Evolutionary conservation across 2,888 invertebrate genomes (phyloP).

Genomic region (Epistrophella euchroma): DNA sequence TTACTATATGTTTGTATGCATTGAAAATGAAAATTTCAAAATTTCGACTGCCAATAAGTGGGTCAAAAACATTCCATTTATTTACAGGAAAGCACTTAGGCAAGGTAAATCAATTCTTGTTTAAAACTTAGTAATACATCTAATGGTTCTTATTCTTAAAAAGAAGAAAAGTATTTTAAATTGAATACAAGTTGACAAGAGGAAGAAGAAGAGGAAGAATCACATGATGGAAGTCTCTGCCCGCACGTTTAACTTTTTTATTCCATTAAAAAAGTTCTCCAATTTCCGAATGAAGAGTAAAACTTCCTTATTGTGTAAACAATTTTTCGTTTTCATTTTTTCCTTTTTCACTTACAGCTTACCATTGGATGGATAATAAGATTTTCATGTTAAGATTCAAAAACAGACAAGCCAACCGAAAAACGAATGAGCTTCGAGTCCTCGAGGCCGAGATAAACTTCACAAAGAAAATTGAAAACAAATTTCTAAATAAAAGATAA

Average conservation of each 20-base stretch:
- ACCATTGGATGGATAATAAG: conserved; percentile 67
- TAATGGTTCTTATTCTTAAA: conserved; percentile 26
- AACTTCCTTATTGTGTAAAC: conserved; percentile 73
- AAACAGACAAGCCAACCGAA: conserved; percentile 62
- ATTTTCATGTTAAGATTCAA: conserved; percentile 71
- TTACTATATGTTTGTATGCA: neutral
- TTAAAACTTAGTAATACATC: conserved; percentile 32
- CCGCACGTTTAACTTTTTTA: conserved; percentile 58
- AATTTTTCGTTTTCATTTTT: conserved; percentile 56
- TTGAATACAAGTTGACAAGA: conserved; percentile 58
- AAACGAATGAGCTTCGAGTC: conserved; percentile 37
- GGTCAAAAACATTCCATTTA: conserved; percentile 43
- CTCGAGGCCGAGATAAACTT: conserved; percentile 61
- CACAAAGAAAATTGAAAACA: conserved; percentile 68
- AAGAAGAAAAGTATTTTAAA: conserved; percentile 40
- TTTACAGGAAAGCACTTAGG: conserved; percentile 35
- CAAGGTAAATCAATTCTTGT: conserved; percentile 53
- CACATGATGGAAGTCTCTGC: neutral
- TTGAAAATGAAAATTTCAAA: conserved; percentile 8
- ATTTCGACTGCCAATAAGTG: conserved; percentile 21
- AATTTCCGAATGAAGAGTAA: conserved; percentile 69
- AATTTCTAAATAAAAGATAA: conserved; percentile 72
- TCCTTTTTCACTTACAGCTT: conserved; percentile 49
- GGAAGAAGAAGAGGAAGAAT: neutral
- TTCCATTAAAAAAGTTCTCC: conserved; percentile 72